Conservation (phyloP, 1,140 invertebrate species). For the Trachymyrmex cornetzi region DNA sequence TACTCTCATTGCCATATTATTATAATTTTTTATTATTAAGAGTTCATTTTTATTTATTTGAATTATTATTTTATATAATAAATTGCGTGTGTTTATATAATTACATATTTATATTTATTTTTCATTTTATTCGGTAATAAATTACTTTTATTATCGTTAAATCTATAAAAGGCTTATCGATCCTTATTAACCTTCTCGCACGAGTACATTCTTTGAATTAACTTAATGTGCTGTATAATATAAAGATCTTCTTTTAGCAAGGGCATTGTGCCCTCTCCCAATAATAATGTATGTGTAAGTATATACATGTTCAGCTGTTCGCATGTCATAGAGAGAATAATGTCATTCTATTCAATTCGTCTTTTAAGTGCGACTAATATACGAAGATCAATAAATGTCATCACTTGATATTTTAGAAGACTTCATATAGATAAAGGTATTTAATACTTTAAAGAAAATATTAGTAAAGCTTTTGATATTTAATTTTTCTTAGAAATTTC, state of each 20-base stretch:
- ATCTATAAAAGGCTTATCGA: not conserved
- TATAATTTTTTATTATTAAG: no score
- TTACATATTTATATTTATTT: not conserved
- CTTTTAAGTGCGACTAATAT: constrained; percentile 29
- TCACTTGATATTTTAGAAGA: not conserved
- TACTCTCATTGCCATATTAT: no score
- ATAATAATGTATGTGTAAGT: not conserved
- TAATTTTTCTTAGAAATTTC: not conserved
- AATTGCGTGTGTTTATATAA: not conserved
- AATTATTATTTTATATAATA: not conserved
- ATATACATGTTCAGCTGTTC: not conserved
- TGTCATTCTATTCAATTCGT: not conserved
- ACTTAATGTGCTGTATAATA: not conserved
- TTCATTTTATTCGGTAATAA: not conserved
- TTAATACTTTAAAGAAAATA: not conserved
- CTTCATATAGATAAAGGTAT: not conserved
- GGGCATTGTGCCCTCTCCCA: not conserved
- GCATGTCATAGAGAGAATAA: not conserved
- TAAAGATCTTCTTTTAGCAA: not conserved
- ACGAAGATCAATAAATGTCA: constrained; percentile 19
- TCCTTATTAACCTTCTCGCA: not conserved
- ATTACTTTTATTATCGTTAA: not conserved
- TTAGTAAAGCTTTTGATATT: not conserved
- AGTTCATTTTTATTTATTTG: no score
- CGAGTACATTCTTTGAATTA: not conserved